phyloP scores from a whole-genome alignment of 1,140 invertebrate species.

The Psix sp. region DNA sequence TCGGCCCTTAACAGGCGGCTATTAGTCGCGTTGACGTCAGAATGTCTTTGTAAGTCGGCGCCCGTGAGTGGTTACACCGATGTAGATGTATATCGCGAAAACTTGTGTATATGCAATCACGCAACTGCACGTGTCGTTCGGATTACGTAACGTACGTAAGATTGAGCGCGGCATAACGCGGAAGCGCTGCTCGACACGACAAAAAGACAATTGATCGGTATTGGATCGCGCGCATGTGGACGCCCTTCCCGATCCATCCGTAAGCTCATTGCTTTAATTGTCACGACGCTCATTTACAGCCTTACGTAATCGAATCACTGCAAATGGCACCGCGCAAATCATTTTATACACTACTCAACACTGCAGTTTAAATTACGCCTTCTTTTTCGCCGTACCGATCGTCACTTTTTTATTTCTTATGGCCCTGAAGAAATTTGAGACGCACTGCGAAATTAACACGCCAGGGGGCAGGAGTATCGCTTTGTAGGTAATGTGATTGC shows the following conservation, averaged over 20 bases:
- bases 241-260: constrained; percentile 9
- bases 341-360: constrained; percentile 1
- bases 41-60: constrained; percentile 48
- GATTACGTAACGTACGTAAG: constrained; percentile 52
- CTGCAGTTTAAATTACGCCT: too few species aligned
- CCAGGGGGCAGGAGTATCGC: too few species aligned
- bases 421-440: too few species aligned
- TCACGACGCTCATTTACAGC: constrained; percentile 7
- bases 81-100: constrained; percentile 48
- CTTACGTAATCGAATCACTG: constrained; percentile 27
- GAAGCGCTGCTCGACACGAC: constrained; percentile 37
- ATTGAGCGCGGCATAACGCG: constrained; percentile 54
- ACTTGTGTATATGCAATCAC: constrained; percentile 54
- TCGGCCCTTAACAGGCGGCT: constrained; percentile 31
- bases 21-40: constrained; percentile 48
- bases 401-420: too few species aligned
- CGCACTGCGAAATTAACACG: too few species aligned
- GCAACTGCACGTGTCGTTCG: constrained; percentile 56
- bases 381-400: too few species aligned
- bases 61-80: constrained; percentile 15
- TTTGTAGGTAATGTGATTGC: too few species aligned
- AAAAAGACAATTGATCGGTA: constrained; percentile 50
- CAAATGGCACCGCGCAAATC: too few species aligned
- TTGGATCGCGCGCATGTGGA: constrained; percentile 29
- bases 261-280: constrained; percentile 16